A percentile compares a stretch with the other conserved stretches of the same genome.
phyloP scores from a whole-genome alignment of 2,113 vertebrate species.

The Psittacus erithacus region DNA sequence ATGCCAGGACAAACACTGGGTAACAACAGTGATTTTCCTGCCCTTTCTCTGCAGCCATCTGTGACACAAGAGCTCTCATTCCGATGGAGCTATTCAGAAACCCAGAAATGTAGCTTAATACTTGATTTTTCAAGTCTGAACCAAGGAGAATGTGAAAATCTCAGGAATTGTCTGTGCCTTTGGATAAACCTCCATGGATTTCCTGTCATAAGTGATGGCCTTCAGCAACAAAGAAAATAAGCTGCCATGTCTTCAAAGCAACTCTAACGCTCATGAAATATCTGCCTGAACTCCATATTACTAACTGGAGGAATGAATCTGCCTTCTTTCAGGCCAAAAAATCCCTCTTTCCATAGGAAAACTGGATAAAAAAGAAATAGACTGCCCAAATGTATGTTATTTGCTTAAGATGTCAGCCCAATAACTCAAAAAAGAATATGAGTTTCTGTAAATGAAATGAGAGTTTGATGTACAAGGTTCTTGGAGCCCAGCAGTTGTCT shows the following conservation, averaged over 20 bases:
- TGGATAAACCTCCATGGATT: not conserved
- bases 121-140: not conserved
- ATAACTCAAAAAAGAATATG: not conserved
- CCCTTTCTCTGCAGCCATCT: not conserved
- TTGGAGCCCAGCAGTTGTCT: not conserved
- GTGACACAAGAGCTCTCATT: not conserved
- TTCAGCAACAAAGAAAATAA: not conserved
- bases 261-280: not conserved
- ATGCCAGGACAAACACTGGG: not conserved
- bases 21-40: not conserved
- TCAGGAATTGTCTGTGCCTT: not conserved
- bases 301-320: not conserved
- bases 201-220: not conserved
- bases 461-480: not conserved
- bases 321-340: not conserved
- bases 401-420: not conserved
- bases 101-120: not conserved
- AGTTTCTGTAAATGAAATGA: not conserved
- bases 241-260: not conserved
- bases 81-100: not conserved
- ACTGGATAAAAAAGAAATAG: not conserved
- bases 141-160: not conserved
- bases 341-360: not conserved
- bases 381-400: not conserved
- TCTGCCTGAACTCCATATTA: not conserved